Conservation (phyloP, 2,888 invertebrate species). For the Acleris cristana region DNA sequence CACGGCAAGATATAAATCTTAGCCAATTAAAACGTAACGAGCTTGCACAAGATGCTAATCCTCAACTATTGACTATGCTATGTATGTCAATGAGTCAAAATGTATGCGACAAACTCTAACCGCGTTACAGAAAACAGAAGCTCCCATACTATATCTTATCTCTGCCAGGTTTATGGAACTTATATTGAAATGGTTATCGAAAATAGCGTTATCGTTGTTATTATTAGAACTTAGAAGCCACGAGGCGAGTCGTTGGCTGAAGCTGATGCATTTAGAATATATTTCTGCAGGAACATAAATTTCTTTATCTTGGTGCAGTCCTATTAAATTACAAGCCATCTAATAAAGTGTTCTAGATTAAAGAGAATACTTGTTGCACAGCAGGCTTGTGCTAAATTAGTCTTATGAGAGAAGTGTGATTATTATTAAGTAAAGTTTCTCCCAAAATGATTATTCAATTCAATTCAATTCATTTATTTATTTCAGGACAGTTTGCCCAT, state of each 20-base stretch:
- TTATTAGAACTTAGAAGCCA: slow-evolving; percentile 29
- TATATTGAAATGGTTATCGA: slow-evolving; percentile 37
- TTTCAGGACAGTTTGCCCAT: too few species aligned
- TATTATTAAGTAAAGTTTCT: too few species aligned
- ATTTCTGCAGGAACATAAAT: not conserved
- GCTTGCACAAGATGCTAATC: not conserved
- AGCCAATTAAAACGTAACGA: not conserved
- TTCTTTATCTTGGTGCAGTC: slow-evolving; percentile 19
- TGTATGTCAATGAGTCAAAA: not conserved
- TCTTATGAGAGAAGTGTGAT: too few species aligned
- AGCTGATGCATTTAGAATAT: not conserved
- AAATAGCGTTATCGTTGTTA: slow-evolving; percentile 31
- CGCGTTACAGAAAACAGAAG: slow-evolving; percentile 24
- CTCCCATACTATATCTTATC: slow-evolving; percentile 29
- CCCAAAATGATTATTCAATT: too few species aligned
- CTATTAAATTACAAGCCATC: slow-evolving; percentile 3
- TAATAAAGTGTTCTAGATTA: not conserved
- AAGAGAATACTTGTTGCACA: too few species aligned
- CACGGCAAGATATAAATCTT: not conserved
- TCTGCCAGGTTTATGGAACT: slow-evolving; percentile 17
- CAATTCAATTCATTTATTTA: too few species aligned
- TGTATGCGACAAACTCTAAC: slow-evolving; percentile 14
- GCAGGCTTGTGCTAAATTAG: too few species aligned
- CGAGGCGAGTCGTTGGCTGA: slow-evolving; percentile 3
- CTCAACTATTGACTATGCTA: slow-evolving; percentile 1